Percentiles rank a stretch among this genome's conserved stretches.
These are phyloP conservation scores for Protobothrops flavoviridis DNA, from an alignment of 2,113 vertebrate genomes.

Conservation along the genomic window DNA sequence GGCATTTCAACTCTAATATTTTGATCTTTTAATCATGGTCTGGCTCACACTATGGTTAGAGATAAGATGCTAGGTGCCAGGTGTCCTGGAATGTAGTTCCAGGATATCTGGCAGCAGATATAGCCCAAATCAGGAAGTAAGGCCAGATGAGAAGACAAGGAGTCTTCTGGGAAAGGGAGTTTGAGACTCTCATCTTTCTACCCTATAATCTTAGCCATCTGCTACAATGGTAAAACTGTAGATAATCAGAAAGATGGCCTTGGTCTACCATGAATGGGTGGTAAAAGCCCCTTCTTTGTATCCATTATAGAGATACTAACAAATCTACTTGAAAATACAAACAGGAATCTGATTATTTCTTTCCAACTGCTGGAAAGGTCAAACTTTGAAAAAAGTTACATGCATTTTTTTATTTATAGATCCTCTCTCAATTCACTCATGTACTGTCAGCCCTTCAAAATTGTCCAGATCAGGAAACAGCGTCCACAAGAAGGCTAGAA, in stretches of 20 bases:
- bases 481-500: too few relatives aligned
- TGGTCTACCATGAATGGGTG: neutral
- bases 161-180: neutral
- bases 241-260: neutral
- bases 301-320: neutral
- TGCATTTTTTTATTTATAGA: too few relatives aligned
- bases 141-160: neutral
- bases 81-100: neutral
- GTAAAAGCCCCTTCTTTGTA: neutral
- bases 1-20: neutral
- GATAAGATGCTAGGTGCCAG: neutral
- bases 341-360: neutral
- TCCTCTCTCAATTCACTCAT: too few relatives aligned
- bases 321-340: neutral
- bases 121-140: neutral
- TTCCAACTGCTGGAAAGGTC: neutral
- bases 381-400: too few relatives aligned
- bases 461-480: too few relatives aligned
- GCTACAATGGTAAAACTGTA: neutral
- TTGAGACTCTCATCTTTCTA: neutral
- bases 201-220: neutral
- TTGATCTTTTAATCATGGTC: neutral
- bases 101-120: neutral
- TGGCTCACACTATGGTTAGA: neutral
- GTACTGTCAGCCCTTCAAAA: too few relatives aligned